Percentiles rank a stretch among this genome's conserved stretches.
phyloP scores from a whole-genome alignment of 2,888 invertebrate genomes.

The Synergus umbraculus region DNA sequence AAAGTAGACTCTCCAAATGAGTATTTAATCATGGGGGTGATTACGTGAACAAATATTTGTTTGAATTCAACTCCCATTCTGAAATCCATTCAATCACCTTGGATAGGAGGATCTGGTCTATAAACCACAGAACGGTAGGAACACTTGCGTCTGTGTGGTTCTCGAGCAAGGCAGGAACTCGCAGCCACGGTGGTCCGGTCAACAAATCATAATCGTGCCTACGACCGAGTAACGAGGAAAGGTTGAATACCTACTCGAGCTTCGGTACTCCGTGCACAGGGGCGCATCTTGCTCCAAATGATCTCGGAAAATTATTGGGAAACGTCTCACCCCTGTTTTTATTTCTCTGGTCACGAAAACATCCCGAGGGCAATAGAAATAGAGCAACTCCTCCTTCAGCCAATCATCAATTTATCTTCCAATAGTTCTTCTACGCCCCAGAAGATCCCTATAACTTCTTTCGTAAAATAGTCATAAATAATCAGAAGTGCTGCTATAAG shows the following conservation, averaged over 20 bases:
- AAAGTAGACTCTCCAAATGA: not conserved
- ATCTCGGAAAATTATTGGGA: conserved; percentile 32
- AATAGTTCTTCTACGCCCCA: not conserved
- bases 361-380: not conserved
- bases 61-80: not conserved
- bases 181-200: conserved; percentile 71
- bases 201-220: conserved; percentile 75
- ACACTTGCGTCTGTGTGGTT: conserved; percentile 25
- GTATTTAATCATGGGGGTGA: not conserved
- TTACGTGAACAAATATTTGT: conserved; percentile 25
- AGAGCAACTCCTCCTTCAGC: not conserved
- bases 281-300: not conserved
- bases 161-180: conserved; percentile 33
- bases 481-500: not conserved
- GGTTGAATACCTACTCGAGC: conserved; percentile 62
- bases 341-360: not conserved
- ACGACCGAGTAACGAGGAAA: conserved; percentile 70
- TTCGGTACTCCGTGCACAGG: conserved; percentile 46
- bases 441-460: not conserved
- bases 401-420: not conserved
- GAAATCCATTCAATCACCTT: conserved; percentile 15
- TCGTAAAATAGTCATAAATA: not conserved
- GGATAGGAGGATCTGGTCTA: conserved; percentile 22
- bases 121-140: conserved; percentile 17
- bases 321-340: conserved; percentile 9